phyloP scores from a whole-genome alignment of 1,140 invertebrate species.

The Drosophila funebris region DNA sequence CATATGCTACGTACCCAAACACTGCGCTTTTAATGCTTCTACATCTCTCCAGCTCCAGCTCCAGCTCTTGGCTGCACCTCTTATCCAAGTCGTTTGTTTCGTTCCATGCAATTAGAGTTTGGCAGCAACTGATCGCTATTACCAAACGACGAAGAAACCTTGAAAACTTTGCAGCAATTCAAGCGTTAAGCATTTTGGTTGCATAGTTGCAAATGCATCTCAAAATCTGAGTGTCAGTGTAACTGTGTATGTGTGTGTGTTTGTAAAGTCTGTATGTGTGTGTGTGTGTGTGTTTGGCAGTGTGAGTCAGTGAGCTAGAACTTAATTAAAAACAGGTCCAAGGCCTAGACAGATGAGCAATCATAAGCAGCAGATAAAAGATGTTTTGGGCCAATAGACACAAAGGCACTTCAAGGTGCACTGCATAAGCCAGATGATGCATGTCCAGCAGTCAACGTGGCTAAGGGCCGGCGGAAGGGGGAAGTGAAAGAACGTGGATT shows the following conservation, averaged over 20 bases:
- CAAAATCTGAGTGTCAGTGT: neutral
- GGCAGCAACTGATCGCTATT: slow-evolving; percentile 71
- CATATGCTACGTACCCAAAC: slow-evolving; percentile 5
- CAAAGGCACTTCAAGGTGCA: neutral
- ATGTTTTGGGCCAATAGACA: slow-evolving; percentile 19
- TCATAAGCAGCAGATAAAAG: slow-evolving; percentile 39
- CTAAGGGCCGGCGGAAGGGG: too few species aligned
- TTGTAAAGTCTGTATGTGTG: neutral
- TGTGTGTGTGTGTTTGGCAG: neutral
- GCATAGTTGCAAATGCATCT: slow-evolving; percentile 33
- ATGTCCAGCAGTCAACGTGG: too few species aligned
- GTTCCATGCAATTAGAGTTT: slow-evolving; percentile 81
- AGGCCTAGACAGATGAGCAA: slow-evolving; percentile 21
- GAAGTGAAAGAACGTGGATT: too few species aligned
- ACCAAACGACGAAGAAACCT: slow-evolving; percentile 37
- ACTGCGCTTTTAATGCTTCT: slow-evolving; percentile 36
- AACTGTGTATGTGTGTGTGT: neutral
- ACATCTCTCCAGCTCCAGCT: neutral
- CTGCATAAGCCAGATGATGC: too few species aligned
- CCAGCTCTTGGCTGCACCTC: slow-evolving; percentile 34
- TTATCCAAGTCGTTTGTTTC: slow-evolving; percentile 81
- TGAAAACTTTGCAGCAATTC: slow-evolving; percentile 50
- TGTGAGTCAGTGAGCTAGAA: slow-evolving; percentile 29
- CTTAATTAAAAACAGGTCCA: slow-evolving; percentile 64
- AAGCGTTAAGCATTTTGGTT: slow-evolving; percentile 45